These are phyloP conservation scores for Magallana nippona DNA, from an alignment of 2,888 invertebrate genomes.

Conservation along the genomic window DNA sequence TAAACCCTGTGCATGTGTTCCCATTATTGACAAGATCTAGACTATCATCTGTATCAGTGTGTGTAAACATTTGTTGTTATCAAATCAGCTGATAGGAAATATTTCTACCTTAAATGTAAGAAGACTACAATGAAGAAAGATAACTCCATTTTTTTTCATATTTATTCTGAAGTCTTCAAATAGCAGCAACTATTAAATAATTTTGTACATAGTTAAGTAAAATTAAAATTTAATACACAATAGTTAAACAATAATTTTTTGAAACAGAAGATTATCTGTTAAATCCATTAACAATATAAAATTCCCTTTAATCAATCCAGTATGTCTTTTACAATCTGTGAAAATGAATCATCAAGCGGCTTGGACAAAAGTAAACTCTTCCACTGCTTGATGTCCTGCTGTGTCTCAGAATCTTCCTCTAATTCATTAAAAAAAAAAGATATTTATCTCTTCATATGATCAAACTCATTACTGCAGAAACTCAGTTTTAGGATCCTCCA, in stretches of 20 bases:
- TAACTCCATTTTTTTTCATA: too few relatives aligned
- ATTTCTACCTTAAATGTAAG: too few relatives aligned
- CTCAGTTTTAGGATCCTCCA: neutral
- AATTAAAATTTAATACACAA: too few relatives aligned
- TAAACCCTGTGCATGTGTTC: neutral
- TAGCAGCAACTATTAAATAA: too few relatives aligned
- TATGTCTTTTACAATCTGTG: neutral
- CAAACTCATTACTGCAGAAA: constrained; percentile 1
- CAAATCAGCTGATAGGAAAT: neutral
- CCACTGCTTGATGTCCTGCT: constrained; percentile 4
- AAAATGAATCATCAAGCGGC: neutral
- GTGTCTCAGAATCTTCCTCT: constrained; percentile 26
- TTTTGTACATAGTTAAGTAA: too few relatives aligned
- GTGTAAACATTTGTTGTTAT: neutral
- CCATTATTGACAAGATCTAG: constrained; percentile 4
- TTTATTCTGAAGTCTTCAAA: too few relatives aligned
- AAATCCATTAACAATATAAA: too few relatives aligned
- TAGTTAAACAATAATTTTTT: too few relatives aligned
- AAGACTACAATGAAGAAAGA: too few relatives aligned
- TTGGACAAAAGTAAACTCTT: constrained; percentile 1
- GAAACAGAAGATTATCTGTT: too few relatives aligned
- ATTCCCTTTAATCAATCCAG: neutral
- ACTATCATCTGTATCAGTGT: neutral
- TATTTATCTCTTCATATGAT: neutral
- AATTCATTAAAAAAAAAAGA: neutral